phyloP scores from a whole-genome alignment of 2,797 vertebrate species.

The Emydoidea blandingii region DNA sequence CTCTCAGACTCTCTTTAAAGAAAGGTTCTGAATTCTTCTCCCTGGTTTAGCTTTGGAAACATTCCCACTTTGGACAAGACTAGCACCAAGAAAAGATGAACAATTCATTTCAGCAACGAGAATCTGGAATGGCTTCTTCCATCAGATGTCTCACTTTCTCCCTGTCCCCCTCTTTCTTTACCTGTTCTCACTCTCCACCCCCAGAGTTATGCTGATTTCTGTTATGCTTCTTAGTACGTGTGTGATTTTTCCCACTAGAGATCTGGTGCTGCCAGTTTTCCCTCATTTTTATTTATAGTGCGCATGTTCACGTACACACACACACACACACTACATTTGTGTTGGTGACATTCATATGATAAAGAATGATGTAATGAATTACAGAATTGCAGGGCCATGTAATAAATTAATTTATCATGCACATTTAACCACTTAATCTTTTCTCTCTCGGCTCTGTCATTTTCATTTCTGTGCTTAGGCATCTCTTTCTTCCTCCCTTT shows the following conservation, averaged over 20 bases:
- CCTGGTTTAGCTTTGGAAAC: not conserved
- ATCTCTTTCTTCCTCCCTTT: not conserved
- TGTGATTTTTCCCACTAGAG: not conserved
- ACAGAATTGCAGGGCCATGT: accelerated
- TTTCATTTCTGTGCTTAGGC: not conserved
- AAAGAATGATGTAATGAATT: not conserved
- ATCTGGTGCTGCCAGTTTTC: not conserved
- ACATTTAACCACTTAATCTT: not conserved
- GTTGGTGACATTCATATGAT: too few relatives aligned
- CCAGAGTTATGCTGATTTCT: not conserved
- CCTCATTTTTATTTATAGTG: not conserved
- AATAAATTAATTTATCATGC: not conserved
- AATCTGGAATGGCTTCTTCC: not conserved
- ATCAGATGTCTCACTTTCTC: not conserved
- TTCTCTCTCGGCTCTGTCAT: not conserved
- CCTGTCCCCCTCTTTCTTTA: not conserved
- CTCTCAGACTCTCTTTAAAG: not conserved
- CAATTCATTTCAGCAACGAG: not conserved
- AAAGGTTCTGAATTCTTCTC: not conserved
- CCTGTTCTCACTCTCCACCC: not conserved
- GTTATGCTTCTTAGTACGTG: not conserved
- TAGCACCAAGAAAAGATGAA: not conserved
- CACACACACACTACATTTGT: not conserved
- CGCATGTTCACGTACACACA: not conserved
- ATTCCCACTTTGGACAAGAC: not conserved